Percentiles rank a stretch among this genome's conserved stretches.
These are phyloP conservation scores for Phaethon lepturus DNA, from an alignment of 2,113 vertebrate species.

Conservation along the genomic window DNA sequence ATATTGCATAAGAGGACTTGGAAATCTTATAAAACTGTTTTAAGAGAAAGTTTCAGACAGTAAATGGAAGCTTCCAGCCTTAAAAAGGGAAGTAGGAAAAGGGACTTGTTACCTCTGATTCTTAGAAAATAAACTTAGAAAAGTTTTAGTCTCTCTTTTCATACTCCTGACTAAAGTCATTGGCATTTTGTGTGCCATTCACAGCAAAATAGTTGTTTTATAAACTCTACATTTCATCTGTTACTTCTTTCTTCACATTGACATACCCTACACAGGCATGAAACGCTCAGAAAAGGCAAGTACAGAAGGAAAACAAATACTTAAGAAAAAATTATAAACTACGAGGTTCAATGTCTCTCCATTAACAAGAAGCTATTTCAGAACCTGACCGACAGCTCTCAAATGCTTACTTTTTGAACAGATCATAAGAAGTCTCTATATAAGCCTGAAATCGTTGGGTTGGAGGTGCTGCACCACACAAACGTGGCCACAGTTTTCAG, in stretches of 20 bases:
- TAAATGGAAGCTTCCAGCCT: background rate
- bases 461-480: background rate
- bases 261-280: background rate
- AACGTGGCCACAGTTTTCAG: background rate
- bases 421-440: background rate
- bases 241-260: background rate
- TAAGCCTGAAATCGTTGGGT: background rate
- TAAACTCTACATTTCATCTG: background rate
- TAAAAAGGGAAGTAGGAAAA: background rate
- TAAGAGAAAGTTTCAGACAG: background rate
- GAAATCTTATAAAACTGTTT: background rate
- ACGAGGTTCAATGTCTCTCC: fast-evolving
- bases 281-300: background rate
- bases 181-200: background rate
- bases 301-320: background rate
- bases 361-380: background rate
- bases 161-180: background rate
- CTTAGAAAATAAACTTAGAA: background rate
- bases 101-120: background rate
- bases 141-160: background rate
- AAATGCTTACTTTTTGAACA: background rate
- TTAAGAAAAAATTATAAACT: background rate
- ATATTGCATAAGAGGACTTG: background rate
- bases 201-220: background rate
- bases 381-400: background rate